A percentile compares a stretch with the other conserved stretches of the same genome.
Evolutionary conservation across 2,888 invertebrate genomes (phyloP).

Genomic region (Drosophila bunnanda): DNA sequence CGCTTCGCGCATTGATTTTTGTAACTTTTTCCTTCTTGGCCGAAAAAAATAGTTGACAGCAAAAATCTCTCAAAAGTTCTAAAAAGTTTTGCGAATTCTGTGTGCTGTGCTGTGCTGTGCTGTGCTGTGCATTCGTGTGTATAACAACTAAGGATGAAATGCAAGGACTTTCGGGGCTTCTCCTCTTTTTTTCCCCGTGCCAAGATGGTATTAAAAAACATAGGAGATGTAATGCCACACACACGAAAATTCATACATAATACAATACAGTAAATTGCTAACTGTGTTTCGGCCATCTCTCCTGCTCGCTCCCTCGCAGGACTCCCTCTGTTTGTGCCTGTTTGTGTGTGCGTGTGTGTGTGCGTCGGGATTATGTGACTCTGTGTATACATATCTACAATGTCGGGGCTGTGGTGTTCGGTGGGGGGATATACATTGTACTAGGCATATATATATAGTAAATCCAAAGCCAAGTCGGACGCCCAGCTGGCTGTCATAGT

Average conservation of each 20-base stretch:
- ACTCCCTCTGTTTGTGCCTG: conserved; percentile 17
- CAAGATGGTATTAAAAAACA: conserved; percentile 26
- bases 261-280: conserved; percentile 46
- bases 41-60: conserved; percentile 28
- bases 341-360: conserved; percentile 42
- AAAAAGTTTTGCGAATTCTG: conserved; percentile 52
- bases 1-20: conserved; percentile 42
- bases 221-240: conserved; percentile 36
- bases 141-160: conserved; percentile 75
- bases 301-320: conserved; percentile 14
- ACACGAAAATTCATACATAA: conserved; percentile 46
- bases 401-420: conserved; percentile 16
- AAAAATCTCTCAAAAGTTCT: conserved; percentile 15
- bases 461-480: conserved; percentile 39
- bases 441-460: conserved; percentile 18
- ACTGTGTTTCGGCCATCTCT: conserved; percentile 38
- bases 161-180: conserved; percentile 47
- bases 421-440: conserved; percentile 5
- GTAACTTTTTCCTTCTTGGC: conserved; percentile 13
- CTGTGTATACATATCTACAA: conserved; percentile 34
- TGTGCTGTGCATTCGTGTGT: conserved; percentile 71
- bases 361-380: conserved; percentile 66
- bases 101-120: conserved; percentile 12
- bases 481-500: conserved; percentile 71
- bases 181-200: conserved; percentile 1